phyloP scores from a whole-genome alignment of 2,113 vertebrate genomes.

The Tetraodon nigroviridis region DNA sequence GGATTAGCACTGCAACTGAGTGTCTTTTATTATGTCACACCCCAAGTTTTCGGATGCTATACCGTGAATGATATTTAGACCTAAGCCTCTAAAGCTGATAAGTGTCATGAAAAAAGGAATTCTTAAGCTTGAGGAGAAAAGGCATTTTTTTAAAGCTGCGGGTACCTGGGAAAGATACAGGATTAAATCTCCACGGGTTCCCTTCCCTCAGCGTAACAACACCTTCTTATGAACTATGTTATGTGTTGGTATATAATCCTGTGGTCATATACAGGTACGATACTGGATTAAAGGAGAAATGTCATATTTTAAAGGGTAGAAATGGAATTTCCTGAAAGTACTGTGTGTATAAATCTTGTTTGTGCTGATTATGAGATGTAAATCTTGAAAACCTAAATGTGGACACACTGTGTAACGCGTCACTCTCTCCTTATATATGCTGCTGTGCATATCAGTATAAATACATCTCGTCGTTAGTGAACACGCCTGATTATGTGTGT shows the following conservation, averaged over 20 bases:
- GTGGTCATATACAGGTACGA: constrained; percentile 13
- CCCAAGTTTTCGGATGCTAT: constrained; percentile 72
- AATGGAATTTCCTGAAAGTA: too few relatives aligned
- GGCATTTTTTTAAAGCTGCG: constrained; percentile 64
- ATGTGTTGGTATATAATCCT: constrained; percentile 19
- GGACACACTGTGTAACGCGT: background rate
- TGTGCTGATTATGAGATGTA: too few relatives aligned
- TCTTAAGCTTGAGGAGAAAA: constrained; percentile 68
- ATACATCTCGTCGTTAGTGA: constrained; percentile 81
- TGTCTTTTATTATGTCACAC: constrained; percentile 71
- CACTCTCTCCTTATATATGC: constrained; percentile 7
- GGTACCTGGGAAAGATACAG: constrained; percentile 53
- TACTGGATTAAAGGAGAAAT: background rate
- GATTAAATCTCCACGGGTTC: constrained; percentile 50
- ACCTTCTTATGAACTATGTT: constrained; percentile 14
- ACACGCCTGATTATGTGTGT: constrained; percentile 84
- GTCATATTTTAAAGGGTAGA: too few relatives aligned
- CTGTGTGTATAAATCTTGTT: too few relatives aligned
- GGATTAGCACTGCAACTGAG: constrained; percentile 76
- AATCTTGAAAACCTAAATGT: background rate
- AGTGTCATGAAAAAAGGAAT: constrained; percentile 74
- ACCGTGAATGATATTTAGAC: constrained; percentile 79
- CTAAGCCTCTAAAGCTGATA: constrained; percentile 76
- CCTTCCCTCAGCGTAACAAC: constrained; percentile 23
- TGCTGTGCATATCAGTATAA: constrained; percentile 79